A percentile compares a stretch with the other conserved stretches of the same genome.
Evolutionary conservation across 1,140 invertebrate genomes (phyloP).

Genomic region (Danaus plexippus): DNA sequence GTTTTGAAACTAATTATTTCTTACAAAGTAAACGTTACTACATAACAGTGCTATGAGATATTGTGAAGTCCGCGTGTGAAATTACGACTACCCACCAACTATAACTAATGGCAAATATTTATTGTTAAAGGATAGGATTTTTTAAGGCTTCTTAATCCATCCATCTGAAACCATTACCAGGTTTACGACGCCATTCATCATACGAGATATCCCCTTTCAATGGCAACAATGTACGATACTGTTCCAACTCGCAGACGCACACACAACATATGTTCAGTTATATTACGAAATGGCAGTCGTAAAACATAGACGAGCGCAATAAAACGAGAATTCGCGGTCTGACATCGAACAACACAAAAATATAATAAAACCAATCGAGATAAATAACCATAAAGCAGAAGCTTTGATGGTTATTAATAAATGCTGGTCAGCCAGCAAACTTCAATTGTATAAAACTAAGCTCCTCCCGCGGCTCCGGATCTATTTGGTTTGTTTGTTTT

Average conservation of each 20-base stretch:
- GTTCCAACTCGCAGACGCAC: too few relatives aligned
- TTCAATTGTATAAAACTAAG: not conserved
- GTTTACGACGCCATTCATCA: slow-evolving; percentile 11
- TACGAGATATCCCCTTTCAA: slow-evolving; percentile 4
- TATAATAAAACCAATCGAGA: not conserved
- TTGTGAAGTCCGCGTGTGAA: too few relatives aligned
- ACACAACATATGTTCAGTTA: slow-evolving; percentile 6
- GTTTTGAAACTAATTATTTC: too few relatives aligned
- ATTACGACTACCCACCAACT: too few relatives aligned
- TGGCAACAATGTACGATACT: slow-evolving; percentile 9
- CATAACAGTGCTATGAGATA: too few relatives aligned
- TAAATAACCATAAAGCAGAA: not conserved
- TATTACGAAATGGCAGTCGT: slow-evolving; percentile 17
- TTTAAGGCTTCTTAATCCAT: too few relatives aligned
- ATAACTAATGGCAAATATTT: too few relatives aligned
- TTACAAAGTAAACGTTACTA: too few relatives aligned
- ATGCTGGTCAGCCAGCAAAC: too few relatives aligned
- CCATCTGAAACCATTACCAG: slow-evolving; percentile 1
- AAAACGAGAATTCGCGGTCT: slow-evolving; percentile 11
- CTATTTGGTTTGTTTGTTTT: too few relatives aligned
- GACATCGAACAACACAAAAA: slow-evolving; percentile 2
- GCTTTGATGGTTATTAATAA: not conserved
- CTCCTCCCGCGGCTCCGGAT: not conserved
- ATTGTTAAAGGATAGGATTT: too few relatives aligned
- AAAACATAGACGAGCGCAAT: slow-evolving; percentile 15